These are phyloP conservation scores for Nymphalis io DNA, from an alignment of 1,140 invertebrate genomes.

Conservation along the genomic window DNA sequence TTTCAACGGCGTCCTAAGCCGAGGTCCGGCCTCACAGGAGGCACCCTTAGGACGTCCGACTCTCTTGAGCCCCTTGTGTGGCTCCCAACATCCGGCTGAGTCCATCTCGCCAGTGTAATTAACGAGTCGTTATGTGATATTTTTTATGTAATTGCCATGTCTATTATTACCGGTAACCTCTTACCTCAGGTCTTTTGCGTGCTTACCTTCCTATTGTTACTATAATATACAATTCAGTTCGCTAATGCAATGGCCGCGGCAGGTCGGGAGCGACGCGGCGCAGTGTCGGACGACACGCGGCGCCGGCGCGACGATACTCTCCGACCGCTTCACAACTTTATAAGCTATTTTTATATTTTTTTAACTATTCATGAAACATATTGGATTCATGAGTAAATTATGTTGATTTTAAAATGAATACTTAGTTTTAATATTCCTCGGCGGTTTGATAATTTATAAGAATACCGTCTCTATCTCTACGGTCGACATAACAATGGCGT, in stretches of 20 bases:
- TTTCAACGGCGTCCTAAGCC: no score
- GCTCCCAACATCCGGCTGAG: no score
- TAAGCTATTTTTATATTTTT: slow-evolving; percentile 28
- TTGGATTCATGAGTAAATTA: slow-evolving; percentile 12
- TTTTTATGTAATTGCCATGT: no score
- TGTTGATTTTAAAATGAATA: slow-evolving; percentile 4
- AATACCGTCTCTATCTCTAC: neutral
- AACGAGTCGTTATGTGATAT: no score
- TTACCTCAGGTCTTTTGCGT: no score
- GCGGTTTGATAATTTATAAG: neutral
- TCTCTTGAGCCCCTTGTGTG: no score
- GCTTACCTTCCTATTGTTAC: no score
- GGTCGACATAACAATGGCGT: no score
- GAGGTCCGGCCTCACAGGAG: no score
- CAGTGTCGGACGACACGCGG: slow-evolving; percentile 20
- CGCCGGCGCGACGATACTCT: slow-evolving; percentile 30
- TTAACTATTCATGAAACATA: slow-evolving; percentile 21
- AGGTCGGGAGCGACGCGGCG: slow-evolving; percentile 25
- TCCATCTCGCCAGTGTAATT: no score
- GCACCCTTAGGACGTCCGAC: no score
- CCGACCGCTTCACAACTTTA: slow-evolving; percentile 7
- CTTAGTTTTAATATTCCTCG: neutral
- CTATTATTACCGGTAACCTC: no score
- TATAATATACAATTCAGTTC: neutral
- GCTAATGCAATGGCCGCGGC: slow-evolving; percentile 16